phyloP scores from a whole-genome alignment of 2,888 invertebrate species.

The Athripsodes cinereus region DNA sequence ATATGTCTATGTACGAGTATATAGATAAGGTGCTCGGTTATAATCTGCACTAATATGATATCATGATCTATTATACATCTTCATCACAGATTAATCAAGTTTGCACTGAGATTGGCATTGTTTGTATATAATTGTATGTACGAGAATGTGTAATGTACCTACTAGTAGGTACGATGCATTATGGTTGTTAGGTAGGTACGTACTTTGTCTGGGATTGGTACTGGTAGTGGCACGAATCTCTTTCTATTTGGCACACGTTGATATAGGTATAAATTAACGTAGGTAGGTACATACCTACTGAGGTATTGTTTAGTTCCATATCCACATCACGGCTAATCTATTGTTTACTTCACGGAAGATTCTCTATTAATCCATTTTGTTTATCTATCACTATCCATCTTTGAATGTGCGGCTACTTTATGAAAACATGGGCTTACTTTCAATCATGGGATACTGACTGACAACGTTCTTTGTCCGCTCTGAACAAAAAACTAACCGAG shows the following conservation, averaged over 20 bases:
- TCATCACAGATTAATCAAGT: too few relatives aligned
- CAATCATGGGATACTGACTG: conserved; percentile 17
- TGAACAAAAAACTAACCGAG: conserved; percentile 26
- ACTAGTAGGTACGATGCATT: too few relatives aligned
- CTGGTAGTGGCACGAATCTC: conserved; percentile 4
- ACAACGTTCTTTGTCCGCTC: conserved; percentile 23
- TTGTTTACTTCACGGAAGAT: conserved; percentile 20
- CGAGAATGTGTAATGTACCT: too few relatives aligned
- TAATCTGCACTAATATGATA: too few relatives aligned
- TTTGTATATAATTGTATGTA: too few relatives aligned
- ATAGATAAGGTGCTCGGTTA: too few relatives aligned
- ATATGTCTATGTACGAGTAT: too few relatives aligned
- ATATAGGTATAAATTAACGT: background rate
- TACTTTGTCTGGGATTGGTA: background rate
- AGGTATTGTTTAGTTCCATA: conserved; percentile 10
- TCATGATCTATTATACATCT: too few relatives aligned
- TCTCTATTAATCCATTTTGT: conserved; percentile 18
- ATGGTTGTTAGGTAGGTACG: too few relatives aligned
- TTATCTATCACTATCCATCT: conserved; percentile 16
- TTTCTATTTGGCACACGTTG: conserved; percentile 7
- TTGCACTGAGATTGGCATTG: too few relatives aligned
- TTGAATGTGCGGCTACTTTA: conserved; percentile 11
- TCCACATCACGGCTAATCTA: conserved; percentile 12
- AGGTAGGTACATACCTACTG: background rate
- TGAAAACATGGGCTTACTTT: conserved; percentile 16